These are phyloP conservation scores for Syngnathus acus DNA, from an alignment of 2,797 vertebrate genomes.

Conservation along the genomic window DNA sequence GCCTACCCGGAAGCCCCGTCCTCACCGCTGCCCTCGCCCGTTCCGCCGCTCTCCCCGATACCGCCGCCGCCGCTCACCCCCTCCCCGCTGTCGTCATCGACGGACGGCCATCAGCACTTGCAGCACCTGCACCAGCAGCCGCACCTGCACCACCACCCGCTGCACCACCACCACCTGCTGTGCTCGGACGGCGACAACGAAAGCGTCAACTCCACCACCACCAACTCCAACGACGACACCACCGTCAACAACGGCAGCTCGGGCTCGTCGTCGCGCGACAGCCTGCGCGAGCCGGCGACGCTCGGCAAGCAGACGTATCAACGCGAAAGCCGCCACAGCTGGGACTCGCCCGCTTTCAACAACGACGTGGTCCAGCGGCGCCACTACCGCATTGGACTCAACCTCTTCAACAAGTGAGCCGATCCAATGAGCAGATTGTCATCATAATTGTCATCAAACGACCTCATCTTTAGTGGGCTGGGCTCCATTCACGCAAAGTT, in stretches of 20 bases:
- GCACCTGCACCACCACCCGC: constrained; percentile 35
- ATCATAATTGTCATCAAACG: neutral
- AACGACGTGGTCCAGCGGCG: constrained; percentile 87
- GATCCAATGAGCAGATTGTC: too few relatives aligned
- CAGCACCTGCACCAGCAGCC: constrained; percentile 36
- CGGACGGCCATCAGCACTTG: constrained; percentile 70
- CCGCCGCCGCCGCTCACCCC: constrained; percentile 45
- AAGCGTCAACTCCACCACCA: constrained; percentile 88
- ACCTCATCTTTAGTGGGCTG: neutral
- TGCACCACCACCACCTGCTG: constrained; percentile 38
- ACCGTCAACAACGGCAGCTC: constrained; percentile 89
- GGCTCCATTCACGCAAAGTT: neutral
- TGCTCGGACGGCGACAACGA: constrained; percentile 89
- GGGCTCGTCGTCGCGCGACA: constrained; percentile 86
- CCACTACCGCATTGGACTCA: constrained; percentile 91
- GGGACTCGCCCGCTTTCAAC: constrained; percentile 91
- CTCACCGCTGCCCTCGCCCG: constrained; percentile 61
- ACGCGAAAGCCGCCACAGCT: constrained; percentile 84
- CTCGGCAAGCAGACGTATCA: constrained; percentile 86
- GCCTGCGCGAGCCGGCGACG: constrained; percentile 69
- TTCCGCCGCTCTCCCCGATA: constrained; percentile 52
- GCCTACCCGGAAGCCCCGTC: constrained; percentile 62
- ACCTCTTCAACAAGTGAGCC: constrained; percentile 89
- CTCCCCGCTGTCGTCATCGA: constrained; percentile 61
- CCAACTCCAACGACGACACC: constrained; percentile 86